Percentiles rank a stretch among this genome's conserved stretches.
phyloP scores from a whole-genome alignment of 2,888 invertebrate genomes.

The Apomyelois bistriatella region DNA sequence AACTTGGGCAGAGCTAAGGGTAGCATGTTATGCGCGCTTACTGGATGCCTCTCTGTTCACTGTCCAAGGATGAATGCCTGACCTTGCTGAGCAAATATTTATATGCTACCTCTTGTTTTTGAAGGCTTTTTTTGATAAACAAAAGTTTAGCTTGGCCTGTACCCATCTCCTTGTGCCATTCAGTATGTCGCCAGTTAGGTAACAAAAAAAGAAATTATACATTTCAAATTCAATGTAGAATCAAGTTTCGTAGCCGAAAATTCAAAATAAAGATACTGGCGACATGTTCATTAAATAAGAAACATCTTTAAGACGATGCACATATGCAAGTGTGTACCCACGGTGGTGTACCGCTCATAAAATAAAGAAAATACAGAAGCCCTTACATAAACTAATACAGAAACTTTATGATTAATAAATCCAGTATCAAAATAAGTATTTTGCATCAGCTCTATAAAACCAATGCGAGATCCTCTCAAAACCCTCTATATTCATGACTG shows the following conservation, averaged over 20 bases:
- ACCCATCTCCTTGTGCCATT: no score
- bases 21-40: slow-evolving; percentile 17
- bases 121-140: no score
- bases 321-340: not conserved
- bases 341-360: not conserved
- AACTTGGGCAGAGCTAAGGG: not conserved
- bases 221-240: no score
- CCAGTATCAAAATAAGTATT: no score
- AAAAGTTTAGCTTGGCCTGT: no score
- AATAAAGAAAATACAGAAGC: not conserved
- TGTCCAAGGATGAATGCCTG: not conserved
- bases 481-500: no score
- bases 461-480: no score
- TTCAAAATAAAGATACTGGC: not conserved
- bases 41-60: not conserved
- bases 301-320: not conserved
- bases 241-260: not conserved
- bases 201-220: no score
- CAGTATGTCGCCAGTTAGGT: no score
- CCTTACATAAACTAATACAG: no score
- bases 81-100: not conserved
- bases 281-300: slow-evolving; percentile 1
- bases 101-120: not conserved
- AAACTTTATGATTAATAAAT: no score
- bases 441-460: no score